These are phyloP conservation scores for Onthophagus sagittarius DNA, from an alignment of 2,888 invertebrate genomes.

Conservation along the genomic window DNA sequence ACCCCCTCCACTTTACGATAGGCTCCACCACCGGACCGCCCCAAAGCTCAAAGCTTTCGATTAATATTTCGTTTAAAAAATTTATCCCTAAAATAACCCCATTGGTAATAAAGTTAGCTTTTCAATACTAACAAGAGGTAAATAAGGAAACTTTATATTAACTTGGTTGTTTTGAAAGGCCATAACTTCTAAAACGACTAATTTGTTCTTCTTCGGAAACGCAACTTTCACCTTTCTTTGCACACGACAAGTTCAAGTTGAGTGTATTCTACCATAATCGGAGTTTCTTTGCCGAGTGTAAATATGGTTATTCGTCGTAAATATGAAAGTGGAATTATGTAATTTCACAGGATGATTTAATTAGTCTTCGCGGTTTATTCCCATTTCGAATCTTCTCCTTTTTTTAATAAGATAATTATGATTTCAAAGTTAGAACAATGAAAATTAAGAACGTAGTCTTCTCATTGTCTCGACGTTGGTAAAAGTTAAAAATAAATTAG, in stretches of 20 bases:
- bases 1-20: neutral
- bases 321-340: neutral
- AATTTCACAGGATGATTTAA: too few relatives aligned
- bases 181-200: neutral
- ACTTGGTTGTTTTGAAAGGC: neutral
- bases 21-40: neutral
- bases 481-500: too few relatives aligned
- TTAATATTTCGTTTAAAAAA: neutral
- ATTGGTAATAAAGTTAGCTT: neutral
- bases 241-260: neutral
- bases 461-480: too few relatives aligned
- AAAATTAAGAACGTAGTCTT: too few relatives aligned
- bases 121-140: neutral
- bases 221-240: neutral
- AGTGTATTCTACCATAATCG: neutral
- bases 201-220: neutral
- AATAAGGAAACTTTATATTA: neutral
- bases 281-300: neutral
- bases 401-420: too few relatives aligned
- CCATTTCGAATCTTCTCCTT: too few relatives aligned
- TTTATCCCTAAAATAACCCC: neutral
- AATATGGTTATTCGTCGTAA: neutral
- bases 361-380: too few relatives aligned
- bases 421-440: too few relatives aligned
- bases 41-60: neutral